Evolutionary conservation across 2,888 invertebrate genomes (phyloP), one percentile per base, ranked within the genome.

Genomic region (Barypeithes pellucidus): DNA sequence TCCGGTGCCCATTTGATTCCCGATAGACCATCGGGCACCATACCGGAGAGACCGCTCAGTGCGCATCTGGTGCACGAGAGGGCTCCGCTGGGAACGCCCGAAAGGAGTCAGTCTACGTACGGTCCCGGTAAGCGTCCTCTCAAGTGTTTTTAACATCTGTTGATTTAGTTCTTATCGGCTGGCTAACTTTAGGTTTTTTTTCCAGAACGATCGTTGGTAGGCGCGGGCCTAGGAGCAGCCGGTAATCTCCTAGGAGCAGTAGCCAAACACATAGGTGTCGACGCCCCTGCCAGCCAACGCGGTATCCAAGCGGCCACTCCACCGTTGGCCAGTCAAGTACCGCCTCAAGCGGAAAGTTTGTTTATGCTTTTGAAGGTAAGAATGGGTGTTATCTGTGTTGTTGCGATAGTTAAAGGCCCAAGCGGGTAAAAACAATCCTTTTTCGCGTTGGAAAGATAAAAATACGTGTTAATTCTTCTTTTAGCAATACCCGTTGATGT

Each of bases 401-500:
- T n/a, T n/a, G n/a, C n/a, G n/a, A n/a, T n/a, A n/a, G n/a, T n/a
- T n/a, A n/a, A n/a, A n/a, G n/a, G n/a, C n/a, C n/a, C n/a, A n/a
- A n/a, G n/a, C n/a, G n/a, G n/a, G n/a, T n/a, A n/a, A n/a, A n/a
- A n/a, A n/a, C n/a, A n/a, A n/a, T n/a, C n/a, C n/a, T n/a, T n/a
- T n/a, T n/a, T n/a, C n/a, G n/a, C n/a, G n/a, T n/a, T n/a, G n/a
- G n/a, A n/a, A n/a, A n/a, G n/a, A n/a, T n/a, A n/a, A n/a, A n/a
- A n/a, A n/a, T n/a, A n/a, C n/a, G n/a, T n/a, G n/a, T n/a, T n/a
- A n/a, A 3, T 39, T 1, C 72, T 67, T 66, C 39, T 86, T 87
- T 14, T 91, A 97, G 92, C 92, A 95, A 72, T 97, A 97, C 87
- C 98, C 98, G 9, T 94, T 97, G 54, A 95, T 98, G 94, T 99